Conservation (phyloP, 2,113 vertebrate species). For the Tauraco erythrolophus region DNA sequence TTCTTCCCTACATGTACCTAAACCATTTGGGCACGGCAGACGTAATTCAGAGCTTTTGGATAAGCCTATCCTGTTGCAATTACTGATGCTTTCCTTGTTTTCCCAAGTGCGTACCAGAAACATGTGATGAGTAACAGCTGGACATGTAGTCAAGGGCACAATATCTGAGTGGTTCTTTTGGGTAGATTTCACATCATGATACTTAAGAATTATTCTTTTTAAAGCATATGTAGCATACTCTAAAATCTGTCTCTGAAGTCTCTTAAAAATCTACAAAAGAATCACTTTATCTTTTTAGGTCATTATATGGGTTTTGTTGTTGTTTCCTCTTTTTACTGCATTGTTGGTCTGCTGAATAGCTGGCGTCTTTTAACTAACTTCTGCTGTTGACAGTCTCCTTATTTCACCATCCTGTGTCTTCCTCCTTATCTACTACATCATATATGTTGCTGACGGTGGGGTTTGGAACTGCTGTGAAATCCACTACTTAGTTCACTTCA, state of each 20-base stretch:
- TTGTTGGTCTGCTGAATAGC: background rate
- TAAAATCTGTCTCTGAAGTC: background rate
- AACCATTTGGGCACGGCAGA: background rate
- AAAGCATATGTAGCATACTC: background rate
- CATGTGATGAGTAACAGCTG: background rate
- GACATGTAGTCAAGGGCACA: background rate
- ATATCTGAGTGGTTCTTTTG: background rate
- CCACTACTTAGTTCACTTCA: background rate
- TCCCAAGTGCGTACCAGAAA: background rate
- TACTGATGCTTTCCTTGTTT: background rate
- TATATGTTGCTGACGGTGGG: background rate
- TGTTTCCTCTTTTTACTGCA: background rate
- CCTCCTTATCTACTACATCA: background rate
- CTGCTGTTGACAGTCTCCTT: background rate
- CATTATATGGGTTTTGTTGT: background rate
- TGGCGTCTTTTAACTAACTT: background rate
- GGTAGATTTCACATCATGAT: background rate
- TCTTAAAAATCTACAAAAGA: background rate
- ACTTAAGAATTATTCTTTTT: background rate
- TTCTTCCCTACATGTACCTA: background rate
- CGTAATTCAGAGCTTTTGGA: background rate
- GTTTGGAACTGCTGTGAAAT: background rate
- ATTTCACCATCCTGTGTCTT: background rate
- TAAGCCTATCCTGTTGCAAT: background rate
- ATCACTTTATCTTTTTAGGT: background rate